phyloP scores from a whole-genome alignment of 2,113 vertebrate species.

The Aegithalos caudatus region DNA sequence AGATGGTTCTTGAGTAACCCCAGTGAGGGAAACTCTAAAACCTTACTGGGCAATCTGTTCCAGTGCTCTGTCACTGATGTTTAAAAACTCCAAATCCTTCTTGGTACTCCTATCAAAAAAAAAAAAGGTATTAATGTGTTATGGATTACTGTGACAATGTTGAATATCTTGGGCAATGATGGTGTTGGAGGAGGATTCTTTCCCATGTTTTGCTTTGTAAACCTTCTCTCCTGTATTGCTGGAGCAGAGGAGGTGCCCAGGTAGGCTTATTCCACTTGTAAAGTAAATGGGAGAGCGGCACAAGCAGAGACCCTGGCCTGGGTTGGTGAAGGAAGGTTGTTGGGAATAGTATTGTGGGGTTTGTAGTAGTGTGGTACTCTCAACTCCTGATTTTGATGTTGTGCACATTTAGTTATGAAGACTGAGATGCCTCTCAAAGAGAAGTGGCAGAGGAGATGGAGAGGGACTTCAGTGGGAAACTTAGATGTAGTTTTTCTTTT shows the following conservation, averaged over 20 bases:
- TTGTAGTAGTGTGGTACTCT: background rate
- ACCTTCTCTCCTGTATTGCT: background rate
- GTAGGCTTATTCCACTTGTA: background rate
- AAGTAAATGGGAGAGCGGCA: background rate
- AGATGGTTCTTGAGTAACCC: background rate
- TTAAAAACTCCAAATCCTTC: background rate
- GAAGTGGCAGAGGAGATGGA: background rate
- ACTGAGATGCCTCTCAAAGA: background rate
- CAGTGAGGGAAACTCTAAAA: background rate
- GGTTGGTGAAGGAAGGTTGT: background rate
- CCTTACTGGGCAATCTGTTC: background rate
- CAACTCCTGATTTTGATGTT: background rate
- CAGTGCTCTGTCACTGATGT: background rate
- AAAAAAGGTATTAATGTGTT: background rate
- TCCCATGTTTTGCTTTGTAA: background rate
- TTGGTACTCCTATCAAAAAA: background rate
- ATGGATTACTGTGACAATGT: background rate
- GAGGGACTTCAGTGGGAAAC: background rate
- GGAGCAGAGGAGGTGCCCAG: background rate
- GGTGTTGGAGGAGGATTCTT: background rate
- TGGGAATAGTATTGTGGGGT: background rate
- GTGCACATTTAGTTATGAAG: background rate
- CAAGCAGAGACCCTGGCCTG: background rate
- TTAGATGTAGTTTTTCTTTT: background rate
- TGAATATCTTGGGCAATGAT: background rate